Evolutionary conservation across 30 jellyfish, hydroid and myxozoan genomes (phyloP), one percentile per base, ranked within the genome.

Genomic region (Nemopilema nomurai): DNA sequence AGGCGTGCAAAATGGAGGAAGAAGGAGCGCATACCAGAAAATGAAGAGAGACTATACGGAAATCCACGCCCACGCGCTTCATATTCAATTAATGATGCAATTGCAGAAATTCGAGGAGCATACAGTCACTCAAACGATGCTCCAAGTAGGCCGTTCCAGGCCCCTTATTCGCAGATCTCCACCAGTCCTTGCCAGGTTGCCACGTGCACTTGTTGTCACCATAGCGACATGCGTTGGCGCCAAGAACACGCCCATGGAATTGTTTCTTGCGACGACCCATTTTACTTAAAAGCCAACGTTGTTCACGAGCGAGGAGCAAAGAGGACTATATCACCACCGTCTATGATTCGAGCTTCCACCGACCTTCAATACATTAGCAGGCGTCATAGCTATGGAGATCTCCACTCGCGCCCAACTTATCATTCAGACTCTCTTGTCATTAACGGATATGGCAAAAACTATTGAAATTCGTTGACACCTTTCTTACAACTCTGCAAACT

Each of bases 1-100:
- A 77, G 96, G 72, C 72, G 96, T 22, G 96, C 96, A 33, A 89
- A 89, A 81, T 89, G 96, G 96, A 63, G 96, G 70, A 89, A 89
- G 69, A 80, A 81, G 71, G 96, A 89, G 72, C 84, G 89, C 33
- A 33, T 78, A 0, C 87, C 96, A 7, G 96, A 80, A 29, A 75
- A 30, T n/a, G 96, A 87, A 68, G 89, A 76, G 8, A 65, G 90
- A 32, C 87, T 80, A 8, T 87, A 77, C 74, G 85, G 84, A 24
- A 79, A 79, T 30, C 29, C 96, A 49, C 84, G 89, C 18, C 71
- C 96, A n/a, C 90, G 90, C 1, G 32, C 82, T 28, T 73, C 93
- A 0, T 84, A 84, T 21, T 84, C 93, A 31, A 84, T 84, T 67
- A 84, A 84, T 69, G 93, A 84, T 13, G 93, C 93, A 8, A 84